Conservation (phyloP, 2,888 invertebrate genomes). For the Orchestes rusci region DNA sequence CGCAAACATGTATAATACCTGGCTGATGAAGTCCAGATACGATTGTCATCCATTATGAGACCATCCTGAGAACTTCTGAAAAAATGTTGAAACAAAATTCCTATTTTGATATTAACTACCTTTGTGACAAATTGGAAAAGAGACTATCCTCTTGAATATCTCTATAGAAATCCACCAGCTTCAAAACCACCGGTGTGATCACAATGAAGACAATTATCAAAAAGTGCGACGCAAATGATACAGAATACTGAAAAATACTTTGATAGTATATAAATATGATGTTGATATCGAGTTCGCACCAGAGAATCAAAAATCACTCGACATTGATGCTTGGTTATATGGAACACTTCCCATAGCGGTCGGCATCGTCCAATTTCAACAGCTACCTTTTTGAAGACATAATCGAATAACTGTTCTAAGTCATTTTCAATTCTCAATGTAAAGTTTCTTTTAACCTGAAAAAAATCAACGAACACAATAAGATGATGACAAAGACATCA, state of each 20-base stretch:
- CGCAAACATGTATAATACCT: no score
- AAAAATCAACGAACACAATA: no score
- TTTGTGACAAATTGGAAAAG: background rate
- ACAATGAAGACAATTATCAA: constrained; percentile 40
- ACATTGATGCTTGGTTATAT: constrained; percentile 58
- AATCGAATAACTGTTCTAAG: constrained; percentile 53
- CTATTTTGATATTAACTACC: background rate
- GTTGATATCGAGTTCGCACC: constrained; percentile 43
- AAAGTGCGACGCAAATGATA: constrained; percentile 37
- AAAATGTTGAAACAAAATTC: background rate
- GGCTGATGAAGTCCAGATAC: constrained; percentile 32
- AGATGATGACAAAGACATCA: background rate
- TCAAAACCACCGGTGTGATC: constrained; percentile 39
- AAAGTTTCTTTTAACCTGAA: constrained; percentile 30
- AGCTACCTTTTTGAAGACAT: constrained; percentile 56
- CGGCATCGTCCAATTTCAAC: constrained; percentile 62
- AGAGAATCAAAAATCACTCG: constrained; percentile 58
- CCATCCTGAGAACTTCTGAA: constrained; percentile 30
- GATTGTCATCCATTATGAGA: constrained; percentile 31
- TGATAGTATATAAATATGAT: background rate
- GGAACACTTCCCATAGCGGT: constrained; percentile 63
- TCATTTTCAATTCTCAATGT: constrained; percentile 31
- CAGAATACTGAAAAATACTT: constrained; percentile 36
- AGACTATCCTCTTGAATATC: constrained; percentile 3
- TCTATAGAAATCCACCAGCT: constrained; percentile 37